Base-by-base conservation (phyloP, 1,140 invertebrate species). In the Pseudomyrmex flavicornis region DNA sequence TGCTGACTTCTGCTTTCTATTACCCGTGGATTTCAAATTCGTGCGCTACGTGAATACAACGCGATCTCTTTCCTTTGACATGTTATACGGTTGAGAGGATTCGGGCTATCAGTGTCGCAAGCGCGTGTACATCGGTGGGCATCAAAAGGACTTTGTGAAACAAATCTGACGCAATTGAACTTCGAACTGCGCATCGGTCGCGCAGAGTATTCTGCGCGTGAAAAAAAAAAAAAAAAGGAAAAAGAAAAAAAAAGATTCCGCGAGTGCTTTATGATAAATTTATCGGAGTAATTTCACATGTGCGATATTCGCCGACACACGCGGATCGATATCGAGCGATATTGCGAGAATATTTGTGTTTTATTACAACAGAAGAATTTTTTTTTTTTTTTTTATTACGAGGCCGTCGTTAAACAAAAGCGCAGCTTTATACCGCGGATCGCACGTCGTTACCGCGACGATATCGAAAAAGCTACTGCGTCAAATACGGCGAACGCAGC, bases 121-220 rank as follows among this genome's bases (percentile, higher is more conserved):
- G 70, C 65, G 65, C n/a, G 50, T 80, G 46, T 26, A 72, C 35
- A n/a, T 35, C 54, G 56, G 44, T 12, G 17, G 35, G 66, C 54
- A 59, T 58, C 76, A 72, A 72, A 80, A 72, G 76, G 76, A 80
- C 76, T 80, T 80, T 80, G 76, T 80, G 76, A 72, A 80, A 80
- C 76, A 80, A 80, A 80, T 72, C 76, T 80, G 76, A 80, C 72
- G 76, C 76, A 70, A 80, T 80, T 80, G 76, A 80, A 80, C 76
- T 80, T 80, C 22, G 66, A 80, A 80, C 76, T 72, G 69, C 20
- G 65, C 66, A 58, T 65, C 17, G 65, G 74, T 56, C 66, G 22
- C 17, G 56, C 35, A 50, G 20, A n/a, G 66, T 20, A 80, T 72
- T 59, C 76, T 80, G 72, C 44, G 76, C 44, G n/a, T 70, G 46